Base-by-base conservation (phyloP, 2,888 invertebrate genomes). In the Phengaris arion region DNA sequence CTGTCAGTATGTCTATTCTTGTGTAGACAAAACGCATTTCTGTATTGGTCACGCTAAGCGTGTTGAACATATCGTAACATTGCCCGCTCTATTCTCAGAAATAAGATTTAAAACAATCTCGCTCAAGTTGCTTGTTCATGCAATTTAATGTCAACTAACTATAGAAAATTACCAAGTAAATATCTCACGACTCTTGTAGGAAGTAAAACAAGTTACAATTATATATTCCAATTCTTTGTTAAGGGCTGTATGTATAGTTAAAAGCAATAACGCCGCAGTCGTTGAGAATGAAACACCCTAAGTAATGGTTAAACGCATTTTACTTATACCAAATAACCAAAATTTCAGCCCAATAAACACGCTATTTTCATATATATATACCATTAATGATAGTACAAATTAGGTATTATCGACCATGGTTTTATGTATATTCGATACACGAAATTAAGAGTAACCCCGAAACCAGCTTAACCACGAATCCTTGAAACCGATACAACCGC, bases 401-500 rank as follows among this genome's bases (percentile, higher is more conserved):
- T 55, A 55, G 4, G n/a, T 7, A 69, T n/a, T 7, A 69, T 15
- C 48, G 15, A 51, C 8, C 8, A 69, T 15, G 8, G 48, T 13
- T 70, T 48, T n/a, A 10, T 48, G 69, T 12, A n/a, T 54, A 72
- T 54, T 72, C 22, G 72, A 52, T 15, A 15, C 13, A 54, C 72
- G n/a, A 72, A 72, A 72, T 72, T 13, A 72, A 54, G 52, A 72
- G 54, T 54, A 88, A 86, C 82, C 83, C 77, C 81, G 82, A 84
- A 77, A 76, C 75, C 57, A 22, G 69, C 54, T 69, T 55, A 87
- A 90, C 92, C 90, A 81, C 91, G 80, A 85, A 85, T 81, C 89
- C 90, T 91, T 91, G 92, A 90, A 91, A 89, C 86, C 83, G 87
- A 92, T 91, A 90, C 85, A 85, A 92, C 92, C 92, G 82, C 90